phyloP scores from a whole-genome alignment of 2,888 invertebrate genomes.

The Meteorus colon region DNA sequence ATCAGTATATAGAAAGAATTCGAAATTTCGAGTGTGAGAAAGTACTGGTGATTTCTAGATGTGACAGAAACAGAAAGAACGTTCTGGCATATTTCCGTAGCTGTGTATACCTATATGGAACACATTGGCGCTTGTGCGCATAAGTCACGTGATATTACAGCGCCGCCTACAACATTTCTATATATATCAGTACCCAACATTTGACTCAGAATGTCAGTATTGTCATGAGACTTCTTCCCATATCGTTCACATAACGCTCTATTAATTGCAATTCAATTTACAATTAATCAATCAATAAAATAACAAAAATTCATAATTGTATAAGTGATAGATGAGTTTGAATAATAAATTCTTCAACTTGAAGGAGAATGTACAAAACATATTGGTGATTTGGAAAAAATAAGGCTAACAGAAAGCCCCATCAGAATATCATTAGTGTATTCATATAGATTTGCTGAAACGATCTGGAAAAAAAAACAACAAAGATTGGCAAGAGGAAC shows the following conservation, averaged over 20 bases:
- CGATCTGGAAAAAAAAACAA: background rate
- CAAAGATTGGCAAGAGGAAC: background rate
- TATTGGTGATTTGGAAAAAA: background rate
- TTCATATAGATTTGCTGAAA: background rate
- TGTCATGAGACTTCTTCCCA: slow-evolving; percentile 48
- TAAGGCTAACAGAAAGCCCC: background rate
- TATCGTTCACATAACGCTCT: background rate
- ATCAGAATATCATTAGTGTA: background rate
- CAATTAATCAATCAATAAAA: background rate
- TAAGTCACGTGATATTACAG: slow-evolving; percentile 20
- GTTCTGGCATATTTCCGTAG: slow-evolving; percentile 51
- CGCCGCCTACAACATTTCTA: slow-evolving; percentile 42
- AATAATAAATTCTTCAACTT: background rate
- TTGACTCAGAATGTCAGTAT: slow-evolving; percentile 50
- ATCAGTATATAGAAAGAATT: no score
- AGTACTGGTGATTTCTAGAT: background rate
- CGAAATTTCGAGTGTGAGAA: background rate
- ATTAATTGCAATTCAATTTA: background rate
- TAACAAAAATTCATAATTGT: background rate
- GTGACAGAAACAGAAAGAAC: slow-evolving; percentile 39
- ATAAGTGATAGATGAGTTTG: background rate
- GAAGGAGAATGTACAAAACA: background rate
- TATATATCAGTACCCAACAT: slow-evolving; percentile 49
- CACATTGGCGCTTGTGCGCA: slow-evolving; percentile 28
- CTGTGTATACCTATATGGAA: slow-evolving; percentile 13